Conservation (phyloP, 2,113 vertebrate species). For the Sinocyclocheilus rhinocerous region DNA sequence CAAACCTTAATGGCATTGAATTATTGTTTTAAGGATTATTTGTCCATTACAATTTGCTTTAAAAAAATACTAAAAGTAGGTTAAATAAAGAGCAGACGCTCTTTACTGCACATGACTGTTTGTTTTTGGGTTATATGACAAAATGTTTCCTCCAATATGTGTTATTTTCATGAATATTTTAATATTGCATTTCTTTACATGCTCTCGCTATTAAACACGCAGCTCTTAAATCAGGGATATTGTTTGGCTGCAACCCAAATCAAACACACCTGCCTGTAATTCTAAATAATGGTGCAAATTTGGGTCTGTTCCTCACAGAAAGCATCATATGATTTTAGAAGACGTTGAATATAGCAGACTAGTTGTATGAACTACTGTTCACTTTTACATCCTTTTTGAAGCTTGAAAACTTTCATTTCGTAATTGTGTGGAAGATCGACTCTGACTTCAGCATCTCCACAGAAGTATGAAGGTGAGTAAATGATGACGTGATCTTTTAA, state of each 20-base stretch:
- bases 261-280: not conserved
- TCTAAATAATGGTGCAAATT: not conserved
- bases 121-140: not conserved
- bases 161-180: not conserved
- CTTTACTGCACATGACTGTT: not conserved
- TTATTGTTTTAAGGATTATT: no score
- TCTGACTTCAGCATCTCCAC: not conserved
- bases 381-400: not conserved
- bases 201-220: not conserved
- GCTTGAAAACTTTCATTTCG: not conserved
- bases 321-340: not conserved
- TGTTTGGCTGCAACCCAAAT: not conserved
- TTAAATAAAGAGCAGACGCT: no score
- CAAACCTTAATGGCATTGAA: no score
- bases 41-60: no score
- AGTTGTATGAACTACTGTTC: not conserved
- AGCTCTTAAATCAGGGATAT: not conserved
- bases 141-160: not conserved
- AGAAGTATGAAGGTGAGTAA: not conserved
- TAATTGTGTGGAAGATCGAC: not conserved
- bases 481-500: not conserved
- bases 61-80: no score
- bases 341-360: not conserved
- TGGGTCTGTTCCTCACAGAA: not conserved
- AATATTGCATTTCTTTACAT: not conserved